Base-by-base conservation (phyloP, 2,888 invertebrate genomes). In the Eretmocerus hayati region DNA sequence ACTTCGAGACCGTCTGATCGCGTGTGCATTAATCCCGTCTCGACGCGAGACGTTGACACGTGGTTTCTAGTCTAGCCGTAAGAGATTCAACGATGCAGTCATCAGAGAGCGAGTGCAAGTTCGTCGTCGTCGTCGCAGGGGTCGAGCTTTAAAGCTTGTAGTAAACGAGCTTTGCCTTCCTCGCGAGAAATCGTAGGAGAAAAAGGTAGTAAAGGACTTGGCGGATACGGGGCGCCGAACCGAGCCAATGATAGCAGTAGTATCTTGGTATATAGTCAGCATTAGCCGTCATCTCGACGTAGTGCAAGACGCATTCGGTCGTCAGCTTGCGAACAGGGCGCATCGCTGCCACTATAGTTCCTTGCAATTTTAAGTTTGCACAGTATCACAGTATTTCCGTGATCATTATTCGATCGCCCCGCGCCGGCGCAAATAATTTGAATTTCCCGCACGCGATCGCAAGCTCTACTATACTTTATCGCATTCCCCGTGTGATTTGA, bases 291-390 rank as follows among this genome's bases (percentile, higher is more conserved):
- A 33, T 50, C 32, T 52, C 53, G 41, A 44, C 32, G 48, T 31
- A 33, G 40, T 44, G 38, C 46, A 53, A 48, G 42, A 22, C 54
- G 58, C 62, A 66, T 65, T 65, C 63, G 59, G 58, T 59, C 53
- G 55, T 55, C 56, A 59, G 49, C 55, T 59, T 52, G 50, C 45
- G 39, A 53, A 51, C 53, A 50, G 51, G 57, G 47, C 58, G 52
- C 32, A 55, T 50, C 51, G 57, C 47, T 58, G 52, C 32, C 16
- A 11, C 38, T 37, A 9, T 3, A 30, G 8, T 30, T 3, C n/a
- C n/a, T n/a, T n/a, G n/a, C n/a, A n/a, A n/a, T n/a, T n/a, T n/a
- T n/a, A n/a, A n/a, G n/a, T n/a, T n/a, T n/a, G n/a, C n/a, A n/a
- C 26, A 6, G 11, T 11, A 26, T 11, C 11, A 11, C 26, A 26